Evolutionary conservation across 2,888 invertebrate genomes (phyloP).

Genomic region (Chydorus sphaericus): DNA sequence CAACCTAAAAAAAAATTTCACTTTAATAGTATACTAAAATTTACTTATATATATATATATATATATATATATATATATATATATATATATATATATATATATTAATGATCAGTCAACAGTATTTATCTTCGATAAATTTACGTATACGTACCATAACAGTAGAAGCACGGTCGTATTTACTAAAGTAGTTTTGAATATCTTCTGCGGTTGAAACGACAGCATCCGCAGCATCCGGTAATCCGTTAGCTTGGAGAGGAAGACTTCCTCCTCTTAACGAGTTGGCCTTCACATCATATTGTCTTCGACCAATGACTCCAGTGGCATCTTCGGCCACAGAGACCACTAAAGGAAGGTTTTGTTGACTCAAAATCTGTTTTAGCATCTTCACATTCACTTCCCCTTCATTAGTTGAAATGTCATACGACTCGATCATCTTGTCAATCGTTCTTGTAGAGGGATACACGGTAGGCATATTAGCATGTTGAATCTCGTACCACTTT

Average conservation of each 20-base stretch:
- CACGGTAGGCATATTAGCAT: background rate
- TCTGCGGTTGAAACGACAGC: background rate
- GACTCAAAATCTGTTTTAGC: background rate
- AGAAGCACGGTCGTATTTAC: background rate
- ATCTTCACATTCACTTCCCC: background rate
- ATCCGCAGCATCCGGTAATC: background rate
- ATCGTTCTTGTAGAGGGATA: background rate
- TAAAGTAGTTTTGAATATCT: background rate
- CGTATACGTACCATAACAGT: background rate
- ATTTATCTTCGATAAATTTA: no score
- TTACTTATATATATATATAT: no score
- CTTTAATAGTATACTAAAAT: no score
- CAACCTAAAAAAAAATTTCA: no score
- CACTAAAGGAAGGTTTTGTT: background rate
- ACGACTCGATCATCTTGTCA: background rate
- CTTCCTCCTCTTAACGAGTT: background rate
- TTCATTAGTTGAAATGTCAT: background rate
- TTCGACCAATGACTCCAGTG: background rate
- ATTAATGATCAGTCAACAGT: no score
- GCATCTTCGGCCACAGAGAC: background rate
- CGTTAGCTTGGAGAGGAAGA: background rate
- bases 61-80: no score
- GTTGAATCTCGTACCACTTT: background rate
- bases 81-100: no score
- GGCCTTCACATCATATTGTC: background rate